phyloP scores from a whole-genome alignment of 2,888 invertebrate genomes.

The Athalia cordata region DNA sequence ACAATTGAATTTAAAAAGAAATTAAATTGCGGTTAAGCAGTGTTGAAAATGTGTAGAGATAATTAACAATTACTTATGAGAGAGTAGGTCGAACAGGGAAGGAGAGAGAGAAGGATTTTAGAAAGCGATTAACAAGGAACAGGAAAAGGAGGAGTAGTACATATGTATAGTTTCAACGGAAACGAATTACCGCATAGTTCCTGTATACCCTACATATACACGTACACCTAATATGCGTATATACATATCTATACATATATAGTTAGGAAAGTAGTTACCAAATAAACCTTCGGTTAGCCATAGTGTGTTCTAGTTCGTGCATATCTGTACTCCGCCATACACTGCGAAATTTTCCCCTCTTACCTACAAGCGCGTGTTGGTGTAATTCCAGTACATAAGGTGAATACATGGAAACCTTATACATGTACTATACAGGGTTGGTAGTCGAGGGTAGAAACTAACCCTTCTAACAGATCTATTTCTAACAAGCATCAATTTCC shows the following conservation, averaged over 20 bases:
- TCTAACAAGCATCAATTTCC: slow-evolving; percentile 43
- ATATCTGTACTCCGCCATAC: slow-evolving; percentile 8
- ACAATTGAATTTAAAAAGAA: too few relatives aligned
- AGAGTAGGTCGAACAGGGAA: background rate
- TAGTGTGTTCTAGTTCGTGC: slow-evolving; percentile 10
- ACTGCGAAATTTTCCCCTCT: background rate
- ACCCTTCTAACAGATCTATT: slow-evolving; percentile 38
- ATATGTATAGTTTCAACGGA: slow-evolving; percentile 4
- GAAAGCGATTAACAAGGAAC: slow-evolving; percentile 25
- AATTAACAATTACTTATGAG: slow-evolving; percentile 35
- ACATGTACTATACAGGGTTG: background rate
- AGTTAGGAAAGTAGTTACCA: slow-evolving; percentile 18
- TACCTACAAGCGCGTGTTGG: too few relatives aligned
- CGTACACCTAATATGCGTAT: too few relatives aligned
- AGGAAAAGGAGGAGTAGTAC: background rate
- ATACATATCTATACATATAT: too few relatives aligned
- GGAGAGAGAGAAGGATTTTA: slow-evolving; percentile 10
- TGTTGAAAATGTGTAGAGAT: background rate
- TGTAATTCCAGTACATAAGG: too few relatives aligned
- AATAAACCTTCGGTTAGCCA: slow-evolving; percentile 13
- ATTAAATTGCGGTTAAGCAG: background rate
- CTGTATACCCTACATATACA: too few relatives aligned
- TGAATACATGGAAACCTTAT: too few relatives aligned
- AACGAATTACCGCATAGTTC: slow-evolving; percentile 28
- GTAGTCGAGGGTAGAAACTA: background rate